Base-by-base conservation (phyloP, 2,888 invertebrate species). In the Dryocosmus kuriphilus region DNA sequence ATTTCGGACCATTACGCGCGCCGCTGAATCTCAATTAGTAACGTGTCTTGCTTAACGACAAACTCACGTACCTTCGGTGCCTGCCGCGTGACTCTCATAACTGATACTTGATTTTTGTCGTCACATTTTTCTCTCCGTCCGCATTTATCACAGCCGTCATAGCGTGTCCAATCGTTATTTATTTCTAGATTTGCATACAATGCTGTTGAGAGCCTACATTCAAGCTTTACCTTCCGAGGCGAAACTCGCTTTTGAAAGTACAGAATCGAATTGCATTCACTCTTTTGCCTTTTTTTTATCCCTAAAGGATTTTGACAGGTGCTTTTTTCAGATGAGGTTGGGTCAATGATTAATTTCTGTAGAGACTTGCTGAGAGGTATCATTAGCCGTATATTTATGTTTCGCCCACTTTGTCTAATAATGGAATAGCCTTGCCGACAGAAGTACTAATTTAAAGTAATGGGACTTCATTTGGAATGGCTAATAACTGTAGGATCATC, bases 11-110 rank as follows among this genome's bases (percentile, higher is more conserved):
- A 88, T 90, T 90, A 89, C 88, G 88, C 86, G 87, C 86, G 84
- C 87, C 89, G 88, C 87, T 90, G 89, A 89, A 89, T 90, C 90
- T 90, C 89, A 90, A 90, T 91, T 90, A 90, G 90, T 84, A 88
- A 85, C 84, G 85, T 82, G 86, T 86, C 84, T 83, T 81, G 81
- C 71, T 74, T 79, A 77, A 77, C 71, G 61, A 71, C 51, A 62
- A 55, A 76, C 81, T 74, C 77, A 76, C 76, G 79, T 81, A 81
- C 76, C 75, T 77, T 77, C 77, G 67, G 62, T 75, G 62, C 61
- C 76, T 77, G 74, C n/a, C 71, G 27, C 82, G 80, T 81, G 82
- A 82, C 82, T 83, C 75, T 80, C 82, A 81, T 81, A 82, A 83
- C 80, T 80, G 78, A 80, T 77, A 82, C 11, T n/a, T 24, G 38